Conservation (phyloP, 2,888 invertebrate genomes). For the Halictus ligatus region DNA sequence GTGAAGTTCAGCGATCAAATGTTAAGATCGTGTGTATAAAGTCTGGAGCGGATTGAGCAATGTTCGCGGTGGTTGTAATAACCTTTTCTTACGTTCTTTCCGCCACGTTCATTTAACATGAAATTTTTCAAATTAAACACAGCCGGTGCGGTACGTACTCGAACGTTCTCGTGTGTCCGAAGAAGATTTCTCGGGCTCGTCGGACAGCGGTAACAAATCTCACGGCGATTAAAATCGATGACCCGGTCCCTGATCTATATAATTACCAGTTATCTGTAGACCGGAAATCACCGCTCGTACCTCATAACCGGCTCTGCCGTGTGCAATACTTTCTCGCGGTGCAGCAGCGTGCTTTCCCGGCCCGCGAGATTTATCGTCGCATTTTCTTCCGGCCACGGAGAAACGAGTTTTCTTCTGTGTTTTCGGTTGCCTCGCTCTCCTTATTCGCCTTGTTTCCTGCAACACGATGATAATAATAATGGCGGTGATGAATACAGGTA, state of each 20-base stretch:
- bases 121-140: neutral
- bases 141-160: neutral
- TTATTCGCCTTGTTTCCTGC: neutral
- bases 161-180: neutral
- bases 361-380: slow-evolving; percentile 63
- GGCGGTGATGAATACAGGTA: neutral
- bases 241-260: slow-evolving; percentile 1
- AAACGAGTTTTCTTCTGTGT: slow-evolving; percentile 24
- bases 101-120: neutral
- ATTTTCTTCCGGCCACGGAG: slow-evolving; percentile 17
- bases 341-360: slow-evolving; percentile 27
- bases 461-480: slow-evolving; percentile 7
- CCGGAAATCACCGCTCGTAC: slow-evolving; percentile 46
- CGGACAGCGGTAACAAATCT: neutral
- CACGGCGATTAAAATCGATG: slow-evolving; percentile 5
- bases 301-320: slow-evolving; percentile 36
- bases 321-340: slow-evolving; percentile 46
- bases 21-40: no score
- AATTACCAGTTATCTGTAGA: slow-evolving; percentile 38
- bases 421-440: neutral
- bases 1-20: no score
- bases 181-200: neutral
- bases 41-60: no score
- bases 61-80: no score
- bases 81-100: no score